phyloP scores from a whole-genome alignment of 2,797 vertebrate genomes.

The Monodelphis domestica region DNA sequence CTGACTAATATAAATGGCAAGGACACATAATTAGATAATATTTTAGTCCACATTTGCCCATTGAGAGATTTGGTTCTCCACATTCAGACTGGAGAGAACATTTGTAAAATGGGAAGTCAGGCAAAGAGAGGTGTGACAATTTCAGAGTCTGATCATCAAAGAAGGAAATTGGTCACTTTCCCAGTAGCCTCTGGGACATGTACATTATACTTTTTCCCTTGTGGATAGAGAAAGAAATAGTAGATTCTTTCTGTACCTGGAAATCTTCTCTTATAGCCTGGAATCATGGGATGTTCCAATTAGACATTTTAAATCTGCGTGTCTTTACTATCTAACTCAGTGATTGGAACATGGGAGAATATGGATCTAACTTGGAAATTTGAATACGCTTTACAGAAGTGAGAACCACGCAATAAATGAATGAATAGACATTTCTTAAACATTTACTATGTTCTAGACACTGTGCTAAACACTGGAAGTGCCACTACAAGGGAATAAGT shows the following conservation, averaged over 20 bases:
- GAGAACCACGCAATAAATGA: not conserved
- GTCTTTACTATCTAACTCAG: slow-evolving; percentile 24
- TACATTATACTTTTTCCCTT: slow-evolving; percentile 2
- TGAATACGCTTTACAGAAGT: not conserved
- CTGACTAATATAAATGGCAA: not conserved
- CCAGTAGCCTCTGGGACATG: not conserved
- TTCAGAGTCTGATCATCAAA: not conserved
- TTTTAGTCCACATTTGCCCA: not conserved
- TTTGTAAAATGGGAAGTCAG: not conserved
- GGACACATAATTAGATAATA: not conserved
- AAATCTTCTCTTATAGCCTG: not conserved
- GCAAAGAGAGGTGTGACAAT: not conserved
- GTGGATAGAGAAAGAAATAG: not conserved
- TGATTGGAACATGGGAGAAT: not conserved
- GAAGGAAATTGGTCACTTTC: not conserved
- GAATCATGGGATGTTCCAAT: slow-evolving; percentile 1
- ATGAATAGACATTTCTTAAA: not conserved
- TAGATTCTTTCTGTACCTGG: not conserved
- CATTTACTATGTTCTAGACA: not conserved
- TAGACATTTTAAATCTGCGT: not conserved
- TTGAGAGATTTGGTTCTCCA: not conserved
- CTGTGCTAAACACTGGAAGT: not conserved
- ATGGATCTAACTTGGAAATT: not conserved
- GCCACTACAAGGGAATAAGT: not conserved
- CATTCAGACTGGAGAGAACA: not conserved